Conservation (phyloP, 2,113 vertebrate genomes). For the Poeciliopsis turrubarensis region DNA sequence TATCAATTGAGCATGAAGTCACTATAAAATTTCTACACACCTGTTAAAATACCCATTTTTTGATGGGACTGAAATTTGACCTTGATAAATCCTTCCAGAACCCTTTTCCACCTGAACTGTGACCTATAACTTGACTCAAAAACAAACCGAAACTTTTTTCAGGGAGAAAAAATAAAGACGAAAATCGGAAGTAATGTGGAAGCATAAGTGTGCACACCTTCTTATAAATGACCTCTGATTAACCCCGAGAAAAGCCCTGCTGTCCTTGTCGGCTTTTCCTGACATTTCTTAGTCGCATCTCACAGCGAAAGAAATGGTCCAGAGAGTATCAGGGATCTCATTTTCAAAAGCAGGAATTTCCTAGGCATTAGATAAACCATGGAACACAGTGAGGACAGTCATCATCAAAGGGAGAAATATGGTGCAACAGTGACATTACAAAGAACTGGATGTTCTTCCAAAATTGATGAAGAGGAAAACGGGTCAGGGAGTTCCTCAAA, state of each 20-base stretch:
- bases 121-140: not conserved
- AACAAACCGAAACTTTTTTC: not conserved
- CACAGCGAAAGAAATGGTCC: not conserved
- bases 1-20: not conserved
- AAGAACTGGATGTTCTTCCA: too few relatives aligned
- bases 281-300: not conserved
- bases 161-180: not conserved
- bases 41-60: not conserved
- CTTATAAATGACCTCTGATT: not conserved
- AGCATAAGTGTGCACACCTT: not conserved
- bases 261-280: not conserved
- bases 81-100: too few relatives aligned
- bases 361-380: not conserved
- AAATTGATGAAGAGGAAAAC: conserved; percentile 1
- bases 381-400: not conserved
- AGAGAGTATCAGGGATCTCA: not conserved
- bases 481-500: not conserved
- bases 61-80: too few relatives aligned
- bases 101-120: too few relatives aligned
- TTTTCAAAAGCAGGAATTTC: not conserved
- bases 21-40: not conserved
- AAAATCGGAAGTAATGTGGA: not conserved
- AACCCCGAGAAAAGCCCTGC: not conserved
- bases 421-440: too few relatives aligned
- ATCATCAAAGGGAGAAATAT: not conserved